Conservation (phyloP, 2,113 vertebrate genomes). For the Microtus montanus region DNA sequence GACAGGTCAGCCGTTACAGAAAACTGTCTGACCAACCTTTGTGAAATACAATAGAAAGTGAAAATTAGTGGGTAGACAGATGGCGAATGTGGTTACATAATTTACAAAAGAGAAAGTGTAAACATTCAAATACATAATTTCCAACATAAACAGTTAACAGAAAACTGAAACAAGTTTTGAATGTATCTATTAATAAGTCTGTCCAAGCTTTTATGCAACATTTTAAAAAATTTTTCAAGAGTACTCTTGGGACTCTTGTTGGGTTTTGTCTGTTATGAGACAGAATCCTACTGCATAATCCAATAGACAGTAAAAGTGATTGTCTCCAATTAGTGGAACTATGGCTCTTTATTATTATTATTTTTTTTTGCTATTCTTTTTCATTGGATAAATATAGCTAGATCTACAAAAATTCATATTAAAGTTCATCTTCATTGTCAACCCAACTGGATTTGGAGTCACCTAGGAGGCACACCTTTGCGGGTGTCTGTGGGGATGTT, state of each 20-base stretch:
- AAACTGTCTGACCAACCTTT: background rate
- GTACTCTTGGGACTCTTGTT: background rate
- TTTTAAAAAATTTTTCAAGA: background rate
- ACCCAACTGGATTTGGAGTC: background rate
- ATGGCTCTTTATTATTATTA: background rate
- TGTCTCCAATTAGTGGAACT: background rate
- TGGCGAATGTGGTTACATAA: background rate
- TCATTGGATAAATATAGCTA: background rate
- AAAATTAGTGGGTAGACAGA: background rate
- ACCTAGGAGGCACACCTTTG: background rate
- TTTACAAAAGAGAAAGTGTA: background rate
- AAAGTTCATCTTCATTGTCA: background rate
- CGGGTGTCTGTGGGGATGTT: too few relatives aligned
- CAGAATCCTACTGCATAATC: background rate
- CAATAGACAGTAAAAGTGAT: background rate
- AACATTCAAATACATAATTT: background rate
- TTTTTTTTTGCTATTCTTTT: conserved; percentile 29
- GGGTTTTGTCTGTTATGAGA: background rate
- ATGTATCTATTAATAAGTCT: background rate
- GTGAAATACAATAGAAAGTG: background rate
- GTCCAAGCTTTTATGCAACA: background rate
- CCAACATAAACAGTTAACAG: background rate
- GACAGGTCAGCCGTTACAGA: background rate
- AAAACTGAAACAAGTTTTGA: background rate
- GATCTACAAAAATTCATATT: background rate